These are phyloP conservation scores for Pangasius macronema DNA, from an alignment of 2,797 vertebrate genomes.

Conservation along the genomic window DNA sequence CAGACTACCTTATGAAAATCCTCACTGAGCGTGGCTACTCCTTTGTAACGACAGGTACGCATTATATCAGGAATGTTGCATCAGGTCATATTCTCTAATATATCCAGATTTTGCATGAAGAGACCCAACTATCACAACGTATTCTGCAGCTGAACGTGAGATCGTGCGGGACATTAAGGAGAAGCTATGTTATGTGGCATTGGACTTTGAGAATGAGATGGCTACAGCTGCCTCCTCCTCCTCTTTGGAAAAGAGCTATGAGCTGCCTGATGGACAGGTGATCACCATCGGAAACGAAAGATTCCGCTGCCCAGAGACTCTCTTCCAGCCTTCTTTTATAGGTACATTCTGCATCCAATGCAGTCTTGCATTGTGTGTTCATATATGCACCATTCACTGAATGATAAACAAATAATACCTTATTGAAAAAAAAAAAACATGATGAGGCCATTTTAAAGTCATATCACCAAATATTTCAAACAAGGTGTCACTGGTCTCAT, in stretches of 20 bases:
- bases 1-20: constrained; percentile 77
- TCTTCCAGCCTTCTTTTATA: constrained; percentile 83
- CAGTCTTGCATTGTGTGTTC: not conserved
- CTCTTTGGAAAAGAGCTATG: constrained; percentile 83
- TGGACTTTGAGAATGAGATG: constrained; percentile 85
- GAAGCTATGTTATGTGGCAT: constrained; percentile 79
- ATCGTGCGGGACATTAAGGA: constrained; percentile 82
- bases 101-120: not conserved
- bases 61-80: not conserved
- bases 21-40: constrained; percentile 66
- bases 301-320: constrained; percentile 81
- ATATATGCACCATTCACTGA: not conserved
- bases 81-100: not conserved
- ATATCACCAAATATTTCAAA: not conserved
- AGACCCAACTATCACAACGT: constrained; percentile 1
- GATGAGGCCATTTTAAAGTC: not conserved
- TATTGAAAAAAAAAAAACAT: not conserved
- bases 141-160: constrained; percentile 75
- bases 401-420: not conserved
- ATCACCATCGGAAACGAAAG: constrained; percentile 84
- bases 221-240: constrained; percentile 81
- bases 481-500: not conserved
- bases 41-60: constrained; percentile 72
- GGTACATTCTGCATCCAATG: constrained; percentile 60
- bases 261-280: constrained; percentile 80